A percentile compares a stretch with the other conserved stretches of the same genome.
These are phyloP conservation scores for Mizuhopecten yessoensis DNA, from an alignment of 1,140 invertebrate species.

Conservation along the genomic window DNA sequence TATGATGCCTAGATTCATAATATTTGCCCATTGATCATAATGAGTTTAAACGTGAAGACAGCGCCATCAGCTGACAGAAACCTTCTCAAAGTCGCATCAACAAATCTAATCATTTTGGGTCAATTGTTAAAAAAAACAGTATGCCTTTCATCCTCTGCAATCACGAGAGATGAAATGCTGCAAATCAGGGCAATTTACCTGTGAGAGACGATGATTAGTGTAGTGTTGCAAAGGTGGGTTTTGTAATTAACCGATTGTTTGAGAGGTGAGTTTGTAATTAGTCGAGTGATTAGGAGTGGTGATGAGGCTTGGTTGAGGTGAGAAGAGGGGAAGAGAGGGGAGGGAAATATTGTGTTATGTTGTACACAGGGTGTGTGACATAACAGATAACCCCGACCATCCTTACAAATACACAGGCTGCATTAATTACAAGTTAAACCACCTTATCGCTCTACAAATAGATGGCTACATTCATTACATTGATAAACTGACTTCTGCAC, in stretches of 20 bases:
- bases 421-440: not conserved
- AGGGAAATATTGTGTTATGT: too few relatives aligned
- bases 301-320: not conserved
- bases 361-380: not conserved
- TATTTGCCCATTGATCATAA: too few relatives aligned
- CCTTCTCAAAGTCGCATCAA: not conserved
- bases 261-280: not conserved
- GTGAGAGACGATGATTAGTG: not conserved
- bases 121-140: not conserved
- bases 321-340: not conserved
- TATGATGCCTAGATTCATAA: too few relatives aligned
- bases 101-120: not conserved
- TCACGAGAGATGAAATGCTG: not conserved
- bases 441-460: not conserved
- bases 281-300: not conserved
- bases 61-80: not conserved
- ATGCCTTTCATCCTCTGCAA: not conserved
- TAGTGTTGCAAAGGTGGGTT: not conserved
- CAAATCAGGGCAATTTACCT: constrained; percentile 16
- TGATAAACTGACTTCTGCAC: constrained; percentile 1
- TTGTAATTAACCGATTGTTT: constrained; percentile 21
- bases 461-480: not conserved
- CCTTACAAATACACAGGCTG: not conserved
- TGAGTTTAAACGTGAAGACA: not conserved
- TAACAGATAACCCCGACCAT: not conserved